Base-by-base conservation (phyloP, 1,140 invertebrate genomes). In the Ceratosolen fusciceps region DNA sequence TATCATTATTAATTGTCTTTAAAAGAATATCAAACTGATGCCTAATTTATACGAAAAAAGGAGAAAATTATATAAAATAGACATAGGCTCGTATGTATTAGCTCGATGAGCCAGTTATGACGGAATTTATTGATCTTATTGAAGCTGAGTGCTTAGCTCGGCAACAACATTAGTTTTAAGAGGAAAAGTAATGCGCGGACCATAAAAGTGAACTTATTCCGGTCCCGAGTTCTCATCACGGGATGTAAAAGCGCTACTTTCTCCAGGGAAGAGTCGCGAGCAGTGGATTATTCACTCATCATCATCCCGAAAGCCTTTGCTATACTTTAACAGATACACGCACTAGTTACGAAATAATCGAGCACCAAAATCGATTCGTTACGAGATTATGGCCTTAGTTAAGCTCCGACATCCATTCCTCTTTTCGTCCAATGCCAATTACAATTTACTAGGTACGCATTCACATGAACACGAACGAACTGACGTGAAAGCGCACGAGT, bases 291-390 rank as follows among this genome's bases (percentile, higher is more conserved):
- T 72, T 34, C 70, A 14, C 14, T 34, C 31, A 14, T 72, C 37
- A 37, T 9, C n/a, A 70, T 39, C 29, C 24, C 68, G 24, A 2
- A 4, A 52, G 1, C 9, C 14, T 14, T 34, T 7, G 10, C 39
- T 24, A n/a, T 16, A 24, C n/a, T 47, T 72, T 54, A 2, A 3
- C 2, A 34, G 14, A 21, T 14, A 54, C 47, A 12, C 2, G 5
- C 8, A 34, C 16, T n/a, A n/a, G 29, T 72, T 72, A 72, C 16
- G 70, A 72, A 72, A 72, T 14, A 72, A 54, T 52, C 9, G 24
- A 31, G 47, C 29, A 31, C 31, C 60, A 19, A 62, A 62, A 62
- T 62, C 34, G 29, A 62, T 62, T 62, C 2, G 49, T 1, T 3
- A 14, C 1, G 24, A 5, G 14, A 56, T 12, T 56, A 56, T 24